phyloP scores from a whole-genome alignment of 2,113 vertebrate species.

The Atherinomorus stipes region DNA sequence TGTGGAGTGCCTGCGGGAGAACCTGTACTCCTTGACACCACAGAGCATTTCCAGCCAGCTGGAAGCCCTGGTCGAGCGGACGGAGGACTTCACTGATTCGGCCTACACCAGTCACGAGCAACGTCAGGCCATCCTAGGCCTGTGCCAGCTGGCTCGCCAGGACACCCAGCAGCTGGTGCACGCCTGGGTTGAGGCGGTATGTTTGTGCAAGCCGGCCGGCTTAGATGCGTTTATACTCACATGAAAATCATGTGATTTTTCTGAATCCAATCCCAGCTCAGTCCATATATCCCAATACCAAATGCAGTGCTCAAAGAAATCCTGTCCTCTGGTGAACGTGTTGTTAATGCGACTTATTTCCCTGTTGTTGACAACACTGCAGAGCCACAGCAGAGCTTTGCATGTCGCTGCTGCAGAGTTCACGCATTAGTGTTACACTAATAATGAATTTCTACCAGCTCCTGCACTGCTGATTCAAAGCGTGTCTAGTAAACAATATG shows the following conservation, averaged over 20 bases:
- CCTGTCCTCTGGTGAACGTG: no score
- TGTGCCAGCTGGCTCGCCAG: conserved; percentile 88
- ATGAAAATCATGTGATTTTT: conserved; percentile 35
- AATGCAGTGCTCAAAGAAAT: not conserved
- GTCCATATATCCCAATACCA: no score
- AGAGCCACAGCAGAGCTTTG: not conserved
- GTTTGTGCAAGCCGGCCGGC: conserved; percentile 54
- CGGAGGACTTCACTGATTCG: conserved; percentile 97
- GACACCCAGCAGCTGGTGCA: conserved; percentile 92
- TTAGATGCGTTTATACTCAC: conserved; percentile 14
- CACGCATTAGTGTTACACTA: no score
- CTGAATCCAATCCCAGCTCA: no score
- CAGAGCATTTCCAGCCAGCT: conserved; percentile 88
- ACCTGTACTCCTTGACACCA: conserved; percentile 87
- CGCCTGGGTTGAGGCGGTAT: conserved; percentile 91
- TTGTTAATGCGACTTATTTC: not conserved
- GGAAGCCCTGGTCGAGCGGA: conserved; percentile 91
- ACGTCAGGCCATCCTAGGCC: conserved; percentile 91
- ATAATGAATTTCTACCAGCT: no score
- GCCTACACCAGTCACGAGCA: conserved; percentile 97
- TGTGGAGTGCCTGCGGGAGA: conserved; percentile 92
- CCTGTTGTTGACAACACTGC: not conserved
- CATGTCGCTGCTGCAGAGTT: no score
- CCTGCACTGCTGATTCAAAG: no score
- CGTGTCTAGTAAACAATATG: not conserved